Conservation (phyloP, 2,888 invertebrate genomes). For the Linyphia triangularis region DNA sequence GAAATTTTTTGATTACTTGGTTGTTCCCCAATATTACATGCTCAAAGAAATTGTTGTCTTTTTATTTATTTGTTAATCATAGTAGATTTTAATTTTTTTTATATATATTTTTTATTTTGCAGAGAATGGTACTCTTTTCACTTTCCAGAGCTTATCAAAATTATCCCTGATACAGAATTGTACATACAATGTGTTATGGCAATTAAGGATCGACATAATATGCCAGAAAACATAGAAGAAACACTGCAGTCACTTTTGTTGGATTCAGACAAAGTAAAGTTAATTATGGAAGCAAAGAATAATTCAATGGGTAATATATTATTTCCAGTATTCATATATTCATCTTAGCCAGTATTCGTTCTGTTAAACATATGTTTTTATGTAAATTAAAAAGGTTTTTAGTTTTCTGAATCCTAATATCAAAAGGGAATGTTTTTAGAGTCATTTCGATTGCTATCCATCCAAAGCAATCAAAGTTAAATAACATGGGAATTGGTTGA, state of each 20-base stretch:
- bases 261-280: constrained; percentile 92
- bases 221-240: constrained; percentile 83
- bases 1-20: no score
- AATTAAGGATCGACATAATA: constrained; percentile 90
- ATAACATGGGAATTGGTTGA: no score
- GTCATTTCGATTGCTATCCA: no score
- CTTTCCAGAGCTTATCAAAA: constrained; percentile 98
- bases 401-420: no score
- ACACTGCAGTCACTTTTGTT: constrained; percentile 92
- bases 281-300: constrained; percentile 94
- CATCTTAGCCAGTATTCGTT: neutral
- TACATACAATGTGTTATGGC: constrained; percentile 90
- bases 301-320: constrained; percentile 92
- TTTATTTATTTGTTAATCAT: neutral
- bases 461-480: no score
- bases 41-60: neutral
- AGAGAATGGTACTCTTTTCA: constrained; percentile 99
- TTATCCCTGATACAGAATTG: constrained; percentile 95
- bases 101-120: constrained; percentile 53
- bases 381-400: no score
- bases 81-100: neutral
- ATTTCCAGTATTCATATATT: neutral
- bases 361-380: no score
- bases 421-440: no score
- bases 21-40: no score